Evolutionary conservation across 2,797 vertebrate species (phyloP).

Genomic region (Podarcis siculus): DNA sequence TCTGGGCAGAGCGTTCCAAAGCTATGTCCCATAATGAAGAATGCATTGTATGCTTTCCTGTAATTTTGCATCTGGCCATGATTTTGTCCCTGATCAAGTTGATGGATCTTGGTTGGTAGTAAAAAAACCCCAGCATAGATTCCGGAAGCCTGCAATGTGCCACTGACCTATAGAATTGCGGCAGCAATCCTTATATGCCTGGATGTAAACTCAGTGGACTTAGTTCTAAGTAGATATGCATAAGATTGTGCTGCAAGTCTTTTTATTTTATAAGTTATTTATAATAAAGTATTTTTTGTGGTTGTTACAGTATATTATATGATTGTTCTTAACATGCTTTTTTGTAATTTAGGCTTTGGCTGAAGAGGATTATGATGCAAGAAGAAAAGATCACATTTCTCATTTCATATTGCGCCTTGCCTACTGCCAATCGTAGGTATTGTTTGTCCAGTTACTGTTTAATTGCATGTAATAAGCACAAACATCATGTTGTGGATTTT

Average conservation of each 20-base stretch:
- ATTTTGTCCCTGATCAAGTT: not conserved
- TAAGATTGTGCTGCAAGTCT: not conserved
- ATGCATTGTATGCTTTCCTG: not conserved
- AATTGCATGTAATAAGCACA: too few species aligned
- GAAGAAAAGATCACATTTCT: conserved; percentile 93
- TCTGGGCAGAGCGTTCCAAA: not conserved
- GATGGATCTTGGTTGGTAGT: not conserved
- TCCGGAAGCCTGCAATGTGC: not conserved
- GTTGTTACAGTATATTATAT: not conserved
- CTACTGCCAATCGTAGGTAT: conserved; percentile 96
- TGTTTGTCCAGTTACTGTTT: not conserved
- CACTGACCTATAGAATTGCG: not conserved
- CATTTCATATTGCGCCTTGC: conserved; percentile 97
- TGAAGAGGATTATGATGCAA: conserved; percentile 84
- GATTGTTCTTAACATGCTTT: not conserved
- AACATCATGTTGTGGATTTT: not conserved
- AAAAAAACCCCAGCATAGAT: not conserved
- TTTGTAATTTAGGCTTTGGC: conserved; percentile 68
- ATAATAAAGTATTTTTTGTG: not conserved
- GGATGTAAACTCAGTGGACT: not conserved
- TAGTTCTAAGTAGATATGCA: not conserved
- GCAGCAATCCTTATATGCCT: not conserved
- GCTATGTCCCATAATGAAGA: not conserved
- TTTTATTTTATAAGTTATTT: not conserved
- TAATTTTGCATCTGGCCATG: not conserved